phyloP scores from a whole-genome alignment of 2,888 invertebrate genomes.

The Metallyticus violacea region DNA sequence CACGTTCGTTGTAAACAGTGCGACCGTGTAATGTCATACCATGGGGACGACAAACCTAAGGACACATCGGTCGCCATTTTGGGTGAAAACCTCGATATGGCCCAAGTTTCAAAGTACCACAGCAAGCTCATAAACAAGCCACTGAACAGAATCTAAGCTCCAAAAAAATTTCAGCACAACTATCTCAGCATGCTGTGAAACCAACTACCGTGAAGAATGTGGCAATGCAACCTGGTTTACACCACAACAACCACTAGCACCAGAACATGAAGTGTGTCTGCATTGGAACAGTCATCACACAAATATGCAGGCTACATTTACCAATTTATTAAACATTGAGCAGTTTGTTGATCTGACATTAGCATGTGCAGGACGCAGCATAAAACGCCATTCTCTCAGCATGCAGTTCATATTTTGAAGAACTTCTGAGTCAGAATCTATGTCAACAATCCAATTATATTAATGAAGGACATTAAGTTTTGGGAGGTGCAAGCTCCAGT shows the following conservation, averaged over 20 bases:
- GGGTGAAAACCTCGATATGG: constrained; percentile 31
- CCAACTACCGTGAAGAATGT: neutral
- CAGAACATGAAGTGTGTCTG: constrained; percentile 51
- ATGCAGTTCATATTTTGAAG: constrained; percentile 80
- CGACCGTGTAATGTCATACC: constrained; percentile 34
- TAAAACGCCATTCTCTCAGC: constrained; percentile 83
- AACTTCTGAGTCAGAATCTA: constrained; percentile 75
- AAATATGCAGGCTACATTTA: constrained; percentile 74
- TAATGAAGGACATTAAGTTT: constrained; percentile 51
- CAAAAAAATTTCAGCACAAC: neutral
- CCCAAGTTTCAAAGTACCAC: constrained; percentile 11
- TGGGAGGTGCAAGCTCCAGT: constrained; percentile 52
- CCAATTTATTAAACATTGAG: constrained; percentile 69
- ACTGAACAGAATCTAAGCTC: neutral
- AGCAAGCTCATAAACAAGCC: neutral
- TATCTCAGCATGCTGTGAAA: neutral
- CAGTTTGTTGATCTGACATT: constrained; percentile 86
- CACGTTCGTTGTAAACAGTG: constrained; percentile 35
- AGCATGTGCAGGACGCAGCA: constrained; percentile 81
- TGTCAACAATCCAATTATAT: constrained; percentile 79
- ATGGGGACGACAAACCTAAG: constrained; percentile 36
- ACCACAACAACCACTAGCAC: constrained; percentile 33
- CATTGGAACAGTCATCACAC: constrained; percentile 82
- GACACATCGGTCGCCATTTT: constrained; percentile 35
- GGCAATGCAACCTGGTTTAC: neutral